phyloP scores from a whole-genome alignment of 2,797 vertebrate genomes.

The Chelonia mydas region DNA sequence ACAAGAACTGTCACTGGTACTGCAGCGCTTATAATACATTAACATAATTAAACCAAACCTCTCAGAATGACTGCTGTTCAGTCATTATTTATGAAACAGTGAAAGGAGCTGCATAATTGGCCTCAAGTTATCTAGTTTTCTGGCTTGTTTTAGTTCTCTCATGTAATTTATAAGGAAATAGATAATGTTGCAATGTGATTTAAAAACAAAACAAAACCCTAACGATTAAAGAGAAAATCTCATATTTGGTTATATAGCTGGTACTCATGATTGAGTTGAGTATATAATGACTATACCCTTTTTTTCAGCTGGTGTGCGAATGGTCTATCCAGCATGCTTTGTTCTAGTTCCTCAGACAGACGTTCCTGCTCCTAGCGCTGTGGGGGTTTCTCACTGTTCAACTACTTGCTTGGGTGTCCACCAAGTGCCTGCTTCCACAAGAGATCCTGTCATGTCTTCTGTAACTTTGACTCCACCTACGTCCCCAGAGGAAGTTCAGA shows the following conservation, averaged over 20 bases:
- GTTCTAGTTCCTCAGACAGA: conserved; percentile 98
- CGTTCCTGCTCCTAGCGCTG: conserved; percentile 89
- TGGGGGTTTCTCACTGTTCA: conserved; percentile 92
- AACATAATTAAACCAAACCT: not conserved
- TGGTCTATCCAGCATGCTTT: conserved; percentile 98
- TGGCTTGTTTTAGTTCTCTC: not conserved
- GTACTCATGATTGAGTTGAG: not conserved
- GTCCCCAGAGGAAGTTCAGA: conserved; percentile 96
- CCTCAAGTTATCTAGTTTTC: not conserved
- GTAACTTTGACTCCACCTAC: conserved; percentile 98
- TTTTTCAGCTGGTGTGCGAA: conserved; percentile 92
- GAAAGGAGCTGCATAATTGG: not conserved
- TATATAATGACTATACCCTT: not conserved
- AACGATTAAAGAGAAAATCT: too few relatives aligned
- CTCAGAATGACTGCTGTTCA: not conserved
- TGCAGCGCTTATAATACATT: not conserved
- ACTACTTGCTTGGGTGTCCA: conserved; percentile 92
- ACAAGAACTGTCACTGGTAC: not conserved
- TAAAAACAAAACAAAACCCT: not conserved
- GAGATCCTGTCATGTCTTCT: conserved; percentile 97
- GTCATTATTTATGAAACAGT: not conserved
- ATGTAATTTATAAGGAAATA: not conserved
- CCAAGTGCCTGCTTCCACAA: conserved; percentile 96
- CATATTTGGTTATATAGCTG: too few relatives aligned
- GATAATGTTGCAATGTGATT: not conserved